Conservation (phyloP, 2,113 vertebrate species). For the Thermophis baileyi region DNA sequence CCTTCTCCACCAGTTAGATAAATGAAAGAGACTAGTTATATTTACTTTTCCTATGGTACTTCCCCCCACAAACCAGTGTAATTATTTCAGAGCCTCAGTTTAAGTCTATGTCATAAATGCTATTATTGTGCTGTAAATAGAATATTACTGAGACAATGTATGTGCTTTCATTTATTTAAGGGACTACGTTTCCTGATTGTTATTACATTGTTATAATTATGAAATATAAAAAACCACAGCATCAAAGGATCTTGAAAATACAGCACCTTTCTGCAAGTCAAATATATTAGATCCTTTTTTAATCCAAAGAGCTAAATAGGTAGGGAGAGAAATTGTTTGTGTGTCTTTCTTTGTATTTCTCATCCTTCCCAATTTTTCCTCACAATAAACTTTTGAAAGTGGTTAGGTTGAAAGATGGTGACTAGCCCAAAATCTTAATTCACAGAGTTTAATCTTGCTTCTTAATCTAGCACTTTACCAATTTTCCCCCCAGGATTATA, state of each 20-base stretch:
- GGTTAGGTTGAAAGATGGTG: neutral
- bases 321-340: neutral
- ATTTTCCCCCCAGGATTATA: neutral
- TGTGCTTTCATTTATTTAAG: neutral
- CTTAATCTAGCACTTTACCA: neutral
- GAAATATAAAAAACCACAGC: neutral
- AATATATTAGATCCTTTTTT: neutral
- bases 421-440: neutral
- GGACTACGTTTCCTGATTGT: neutral
- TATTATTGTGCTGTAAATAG: neutral
- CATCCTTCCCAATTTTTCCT: neutral
- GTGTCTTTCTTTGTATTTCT: neutral
- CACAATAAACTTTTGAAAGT: neutral
- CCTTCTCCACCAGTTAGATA: neutral
- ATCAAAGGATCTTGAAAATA: neutral
- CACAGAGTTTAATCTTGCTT: neutral
- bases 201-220: neutral
- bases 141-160: neutral
- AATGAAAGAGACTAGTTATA: neutral
- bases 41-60: neutral
- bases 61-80: neutral
- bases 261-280: neutral
- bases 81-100: neutral
- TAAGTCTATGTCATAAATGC: neutral
- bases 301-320: neutral